These are phyloP conservation scores for Eriosoma lanigerum DNA, from an alignment of 1,140 invertebrate genomes.

Conservation along the genomic window DNA sequence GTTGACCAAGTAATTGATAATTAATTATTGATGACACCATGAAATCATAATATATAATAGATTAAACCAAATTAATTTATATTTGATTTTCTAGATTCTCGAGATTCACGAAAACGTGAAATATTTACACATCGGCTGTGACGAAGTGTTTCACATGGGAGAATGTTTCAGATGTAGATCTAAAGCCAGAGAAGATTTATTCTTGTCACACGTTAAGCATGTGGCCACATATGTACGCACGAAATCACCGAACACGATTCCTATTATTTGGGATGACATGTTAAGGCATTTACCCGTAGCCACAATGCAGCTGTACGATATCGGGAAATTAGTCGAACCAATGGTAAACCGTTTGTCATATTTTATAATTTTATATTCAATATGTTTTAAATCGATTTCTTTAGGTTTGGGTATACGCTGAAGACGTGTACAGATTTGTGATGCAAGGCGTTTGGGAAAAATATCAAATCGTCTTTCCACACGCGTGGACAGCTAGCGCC, in stretches of 20 bases:
- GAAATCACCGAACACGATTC: constrained; percentile 67
- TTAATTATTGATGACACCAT: neutral
- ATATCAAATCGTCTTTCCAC: constrained; percentile 78
- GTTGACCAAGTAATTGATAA: constrained; percentile 71
- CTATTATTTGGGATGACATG: constrained; percentile 97
- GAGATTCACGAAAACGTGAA: constrained; percentile 65
- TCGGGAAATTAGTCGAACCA: constrained; percentile 76
- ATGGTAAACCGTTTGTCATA: constrained; percentile 64
- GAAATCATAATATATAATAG: neutral
- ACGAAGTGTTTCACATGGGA: constrained; percentile 83
- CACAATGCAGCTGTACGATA: constrained; percentile 68
- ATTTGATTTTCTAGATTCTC: constrained; percentile 62
- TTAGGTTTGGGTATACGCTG: constrained; percentile 64
- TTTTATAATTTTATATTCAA: constrained; percentile 52
- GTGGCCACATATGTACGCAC: constrained; percentile 67
- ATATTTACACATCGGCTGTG: constrained; percentile 78
- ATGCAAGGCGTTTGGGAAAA: constrained; percentile 70
- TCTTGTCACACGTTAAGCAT: constrained; percentile 70
- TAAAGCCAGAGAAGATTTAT: constrained; percentile 62
- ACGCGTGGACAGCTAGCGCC: constrained; percentile 89
- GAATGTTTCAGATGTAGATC: constrained; percentile 73
- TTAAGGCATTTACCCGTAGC: constrained; percentile 71
- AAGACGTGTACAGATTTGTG: constrained; percentile 64
- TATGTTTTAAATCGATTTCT: constrained; percentile 29
- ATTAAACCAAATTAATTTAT: constrained; percentile 57